Conservation (phyloP, 2,888 invertebrate genomes). For the Leptogaster cylindrica region DNA sequence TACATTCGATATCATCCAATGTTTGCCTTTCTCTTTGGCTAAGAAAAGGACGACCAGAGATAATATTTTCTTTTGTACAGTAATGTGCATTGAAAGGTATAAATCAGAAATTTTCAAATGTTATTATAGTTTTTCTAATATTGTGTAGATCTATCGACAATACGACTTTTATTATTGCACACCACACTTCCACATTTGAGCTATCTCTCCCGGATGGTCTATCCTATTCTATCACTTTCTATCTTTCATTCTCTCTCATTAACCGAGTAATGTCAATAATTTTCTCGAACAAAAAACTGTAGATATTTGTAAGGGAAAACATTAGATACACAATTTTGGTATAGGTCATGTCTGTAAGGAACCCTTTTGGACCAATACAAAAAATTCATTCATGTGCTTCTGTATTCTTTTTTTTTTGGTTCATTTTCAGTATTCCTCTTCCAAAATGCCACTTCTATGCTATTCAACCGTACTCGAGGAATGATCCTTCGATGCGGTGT, state of each 20-base stretch:
- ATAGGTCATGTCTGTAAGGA: conserved; percentile 8
- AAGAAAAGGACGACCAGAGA: not conserved
- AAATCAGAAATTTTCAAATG: conserved; percentile 32
- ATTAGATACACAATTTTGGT: not conserved
- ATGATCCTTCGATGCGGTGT: conserved; percentile 4
- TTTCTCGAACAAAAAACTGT: no score
- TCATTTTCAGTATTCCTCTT: not conserved
- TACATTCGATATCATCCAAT: not conserved
- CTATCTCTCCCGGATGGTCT: not conserved
- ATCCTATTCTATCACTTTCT: not conserved
- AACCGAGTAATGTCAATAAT: conserved; percentile 24
- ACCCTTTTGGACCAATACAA: not conserved
- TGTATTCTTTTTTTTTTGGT: not conserved
- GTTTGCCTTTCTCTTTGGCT: not conserved
- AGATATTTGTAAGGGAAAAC: conserved; percentile 20
- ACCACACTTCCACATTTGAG: conserved; percentile 1
- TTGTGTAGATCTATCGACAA: not conserved
- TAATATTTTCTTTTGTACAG: conserved; percentile 22
- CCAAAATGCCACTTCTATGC: not conserved
- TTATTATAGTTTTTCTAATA: no score
- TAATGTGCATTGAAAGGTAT: conserved; percentile 6
- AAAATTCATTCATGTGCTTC: not conserved
- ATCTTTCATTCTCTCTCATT: not conserved
- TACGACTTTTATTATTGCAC: conserved; percentile 20
- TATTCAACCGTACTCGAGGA: not conserved